phyloP scores from a whole-genome alignment of 2,888 invertebrate genomes.

The Drosophila nr. perissopoda region DNA sequence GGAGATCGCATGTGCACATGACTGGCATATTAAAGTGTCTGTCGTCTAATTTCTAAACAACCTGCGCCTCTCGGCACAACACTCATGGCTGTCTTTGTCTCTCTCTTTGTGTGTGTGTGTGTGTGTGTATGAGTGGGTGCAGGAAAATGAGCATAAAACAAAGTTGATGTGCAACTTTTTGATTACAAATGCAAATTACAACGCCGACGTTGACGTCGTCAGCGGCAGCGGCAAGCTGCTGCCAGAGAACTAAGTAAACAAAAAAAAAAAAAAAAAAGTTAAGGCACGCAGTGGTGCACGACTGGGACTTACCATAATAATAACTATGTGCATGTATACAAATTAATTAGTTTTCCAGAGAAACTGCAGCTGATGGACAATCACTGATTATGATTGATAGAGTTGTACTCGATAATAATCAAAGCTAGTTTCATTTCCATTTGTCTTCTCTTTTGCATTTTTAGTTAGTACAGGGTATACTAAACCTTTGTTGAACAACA shows the following conservation, averaged over 20 bases:
- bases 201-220: conserved; percentile 36
- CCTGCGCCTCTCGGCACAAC: conserved; percentile 27
- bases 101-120: neutral
- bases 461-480: conserved; percentile 15
- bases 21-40: conserved; percentile 49
- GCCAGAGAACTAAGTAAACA: conserved; percentile 34
- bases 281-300: neutral
- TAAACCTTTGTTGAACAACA: conserved; percentile 61
- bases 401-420: neutral
- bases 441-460: neutral
- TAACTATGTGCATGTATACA: neutral
- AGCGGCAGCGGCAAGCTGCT: conserved; percentile 11
- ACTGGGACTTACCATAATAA: conserved; percentile 5
- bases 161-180: conserved; percentile 79
- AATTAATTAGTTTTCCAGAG: neutral
- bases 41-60: conserved; percentile 56
- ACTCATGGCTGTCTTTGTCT: neutral
- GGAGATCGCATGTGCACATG: conserved; percentile 22
- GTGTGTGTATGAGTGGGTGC: conserved; percentile 27
- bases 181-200: conserved; percentile 80
- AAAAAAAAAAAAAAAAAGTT: conserved; percentile 3
- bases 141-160: conserved; percentile 72
- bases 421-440: neutral
- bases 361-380: neutral
- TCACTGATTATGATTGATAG: neutral